Evolutionary conservation across 2,888 invertebrate species (phyloP).

Genomic region (Drosophila conformis): DNA sequence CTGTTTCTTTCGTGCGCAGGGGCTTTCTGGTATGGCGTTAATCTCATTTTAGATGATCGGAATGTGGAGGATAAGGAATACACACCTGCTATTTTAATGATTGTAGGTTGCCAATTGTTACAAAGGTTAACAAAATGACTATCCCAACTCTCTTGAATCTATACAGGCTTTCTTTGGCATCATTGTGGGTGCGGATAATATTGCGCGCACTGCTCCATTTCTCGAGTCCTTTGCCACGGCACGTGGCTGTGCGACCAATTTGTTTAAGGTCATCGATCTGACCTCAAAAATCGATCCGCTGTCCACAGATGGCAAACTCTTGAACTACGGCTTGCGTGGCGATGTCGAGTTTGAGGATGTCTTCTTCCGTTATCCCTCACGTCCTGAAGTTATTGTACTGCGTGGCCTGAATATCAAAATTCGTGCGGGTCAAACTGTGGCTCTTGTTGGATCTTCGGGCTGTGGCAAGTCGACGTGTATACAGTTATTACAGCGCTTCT

Average conservation of each 20-base stretch:
- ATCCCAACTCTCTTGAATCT: neutral
- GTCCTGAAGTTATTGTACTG: slow-evolving; percentile 90
- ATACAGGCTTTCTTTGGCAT: slow-evolving; percentile 89
- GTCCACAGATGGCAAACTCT: slow-evolving; percentile 88
- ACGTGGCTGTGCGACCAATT: slow-evolving; percentile 89
- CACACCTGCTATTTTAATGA: slow-evolving; percentile 90
- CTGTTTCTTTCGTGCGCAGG: slow-evolving; percentile 91
- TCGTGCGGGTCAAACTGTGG: slow-evolving; percentile 89
- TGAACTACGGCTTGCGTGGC: slow-evolving; percentile 87
- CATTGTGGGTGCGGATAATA: slow-evolving; percentile 91
- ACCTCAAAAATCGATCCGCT: slow-evolving; percentile 90
- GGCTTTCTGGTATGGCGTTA: slow-evolving; percentile 93
- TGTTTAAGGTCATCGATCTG: slow-evolving; percentile 91
- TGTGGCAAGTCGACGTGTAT: slow-evolving; percentile 94
- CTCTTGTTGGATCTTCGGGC: slow-evolving; percentile 90
- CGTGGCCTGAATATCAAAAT: slow-evolving; percentile 89
- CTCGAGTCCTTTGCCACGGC: slow-evolving; percentile 91
- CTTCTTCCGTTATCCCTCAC: slow-evolving; percentile 91
- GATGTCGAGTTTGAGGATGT: slow-evolving; percentile 90
- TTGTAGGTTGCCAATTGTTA: slow-evolving; percentile 86
- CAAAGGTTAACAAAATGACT: fast-evolving
- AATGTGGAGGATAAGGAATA: slow-evolving; percentile 87
- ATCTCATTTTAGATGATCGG: slow-evolving; percentile 89
- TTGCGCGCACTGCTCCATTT: slow-evolving; percentile 91
- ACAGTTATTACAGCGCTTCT: slow-evolving; percentile 91